These are phyloP conservation scores for Poeciliopsis presidionis DNA, from an alignment of 2,797 vertebrate genomes.

Conservation along the genomic window DNA sequence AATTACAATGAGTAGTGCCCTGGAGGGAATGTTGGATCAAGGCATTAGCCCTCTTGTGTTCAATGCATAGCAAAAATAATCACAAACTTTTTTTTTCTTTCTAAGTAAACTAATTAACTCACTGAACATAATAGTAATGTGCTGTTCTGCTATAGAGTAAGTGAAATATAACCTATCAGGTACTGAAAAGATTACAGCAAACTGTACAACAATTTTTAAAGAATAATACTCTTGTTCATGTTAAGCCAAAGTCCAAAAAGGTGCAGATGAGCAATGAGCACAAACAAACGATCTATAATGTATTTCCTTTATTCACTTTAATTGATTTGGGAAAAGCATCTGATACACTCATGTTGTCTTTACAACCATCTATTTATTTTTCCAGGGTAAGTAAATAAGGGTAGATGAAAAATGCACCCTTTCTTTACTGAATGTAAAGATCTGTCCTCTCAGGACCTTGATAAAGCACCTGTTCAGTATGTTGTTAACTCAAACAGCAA, in stretches of 20 bases:
- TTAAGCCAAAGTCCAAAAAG: neutral
- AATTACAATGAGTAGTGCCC: conserved; percentile 17
- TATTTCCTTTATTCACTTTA: neutral
- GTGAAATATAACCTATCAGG: conserved; percentile 29
- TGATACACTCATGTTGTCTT: neutral
- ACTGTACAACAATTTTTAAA: neutral
- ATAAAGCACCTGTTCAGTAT: neutral
- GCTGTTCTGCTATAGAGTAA: conserved; percentile 25
- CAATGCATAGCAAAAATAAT: conserved; percentile 21
- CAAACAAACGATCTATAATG: neutral
- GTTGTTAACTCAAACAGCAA: neutral
- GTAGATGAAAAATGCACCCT: neutral
- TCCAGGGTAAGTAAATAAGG: neutral
- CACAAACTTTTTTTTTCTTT: conserved; percentile 20
- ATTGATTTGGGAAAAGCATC: neutral
- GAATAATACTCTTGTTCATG: neutral
- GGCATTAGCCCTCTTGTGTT: conserved; percentile 26
- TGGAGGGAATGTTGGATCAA: neutral
- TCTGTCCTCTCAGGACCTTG: neutral
- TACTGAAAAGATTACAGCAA: conserved; percentile 20
- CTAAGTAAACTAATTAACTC: conserved; percentile 4
- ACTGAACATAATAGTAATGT: conserved; percentile 13
- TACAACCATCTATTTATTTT: neutral
- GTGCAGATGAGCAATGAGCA: neutral
- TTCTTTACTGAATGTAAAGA: neutral